Conservation (phyloP, 2,797 vertebrate species). For the Arnoldichthys spilopterus region DNA sequence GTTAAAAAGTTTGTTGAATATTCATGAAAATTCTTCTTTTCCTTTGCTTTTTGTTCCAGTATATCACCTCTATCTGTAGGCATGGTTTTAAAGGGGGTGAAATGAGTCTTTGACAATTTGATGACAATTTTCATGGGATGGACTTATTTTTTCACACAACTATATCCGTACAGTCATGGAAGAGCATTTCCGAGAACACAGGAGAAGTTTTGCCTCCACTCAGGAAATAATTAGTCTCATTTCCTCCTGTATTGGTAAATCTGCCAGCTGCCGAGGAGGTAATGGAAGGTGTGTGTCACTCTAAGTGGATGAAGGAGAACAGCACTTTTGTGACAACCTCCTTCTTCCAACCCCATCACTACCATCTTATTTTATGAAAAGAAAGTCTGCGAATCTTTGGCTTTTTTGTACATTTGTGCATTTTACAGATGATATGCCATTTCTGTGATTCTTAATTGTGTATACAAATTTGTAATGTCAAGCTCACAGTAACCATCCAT, state of each 20-base stretch:
- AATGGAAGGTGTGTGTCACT: conserved; percentile 73
- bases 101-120: too few species aligned
- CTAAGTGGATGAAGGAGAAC: conserved; percentile 65
- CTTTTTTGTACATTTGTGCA: background rate
- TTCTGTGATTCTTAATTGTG: too few species aligned
- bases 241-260: conserved; percentile 62
- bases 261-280: conserved; percentile 59
- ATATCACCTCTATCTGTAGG: too few species aligned
- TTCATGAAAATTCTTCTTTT: too few species aligned
- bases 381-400: background rate
- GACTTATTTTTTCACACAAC: too few species aligned
- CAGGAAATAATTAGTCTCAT: conserved; percentile 75
- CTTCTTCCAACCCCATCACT: background rate
- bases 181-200: conserved; percentile 51
- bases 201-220: conserved; percentile 67
- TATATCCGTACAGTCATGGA: conserved; percentile 49
- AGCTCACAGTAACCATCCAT: too few species aligned
- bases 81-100: too few species aligned
- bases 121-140: too few species aligned
- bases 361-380: conserved; percentile 5
- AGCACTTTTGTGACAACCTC: conserved; percentile 56
- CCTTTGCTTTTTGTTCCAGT: too few species aligned
- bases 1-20: too few species aligned
- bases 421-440: too few species aligned
- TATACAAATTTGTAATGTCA: too few species aligned